Conservation (phyloP, 1,140 invertebrate genomes). For the Tetramorium alpestre region DNA sequence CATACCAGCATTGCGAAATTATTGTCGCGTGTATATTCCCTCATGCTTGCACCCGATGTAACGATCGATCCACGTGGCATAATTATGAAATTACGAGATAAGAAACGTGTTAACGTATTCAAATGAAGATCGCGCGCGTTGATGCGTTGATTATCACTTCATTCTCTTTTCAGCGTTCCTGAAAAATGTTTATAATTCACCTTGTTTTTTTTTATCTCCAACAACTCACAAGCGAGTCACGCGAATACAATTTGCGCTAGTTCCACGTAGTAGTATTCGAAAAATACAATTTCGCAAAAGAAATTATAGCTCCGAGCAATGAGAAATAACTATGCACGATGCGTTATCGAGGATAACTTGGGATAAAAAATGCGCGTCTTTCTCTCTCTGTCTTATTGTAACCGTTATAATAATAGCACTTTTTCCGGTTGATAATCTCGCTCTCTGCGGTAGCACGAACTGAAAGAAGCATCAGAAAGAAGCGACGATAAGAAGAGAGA, state of each 20-base stretch:
- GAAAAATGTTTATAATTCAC: background rate
- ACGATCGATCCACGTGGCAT: background rate
- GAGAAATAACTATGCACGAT: background rate
- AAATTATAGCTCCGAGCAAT: background rate
- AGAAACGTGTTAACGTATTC: slow-evolving; percentile 42
- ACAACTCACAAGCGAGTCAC: background rate
- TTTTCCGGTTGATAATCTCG: background rate
- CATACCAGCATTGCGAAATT: slow-evolving; percentile 31
- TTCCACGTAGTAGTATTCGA: background rate
- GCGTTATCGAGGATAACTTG: background rate
- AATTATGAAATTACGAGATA: slow-evolving; percentile 57
- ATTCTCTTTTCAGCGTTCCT: background rate
- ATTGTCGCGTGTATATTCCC: slow-evolving; percentile 34
- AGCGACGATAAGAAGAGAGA: slow-evolving; percentile 27
- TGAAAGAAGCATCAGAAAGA: background rate
- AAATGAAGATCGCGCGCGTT: slow-evolving; percentile 17
- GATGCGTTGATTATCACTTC: background rate
- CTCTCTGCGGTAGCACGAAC: background rate
- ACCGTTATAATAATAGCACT: background rate
- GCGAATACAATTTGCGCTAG: background rate
- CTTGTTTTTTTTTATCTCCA: background rate
- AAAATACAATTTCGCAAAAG: background rate
- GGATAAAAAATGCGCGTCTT: background rate
- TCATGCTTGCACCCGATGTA: background rate
- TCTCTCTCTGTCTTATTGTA: background rate